phyloP scores from a whole-genome alignment of 1,140 invertebrate genomes.

The Latrodectus geometricus region DNA sequence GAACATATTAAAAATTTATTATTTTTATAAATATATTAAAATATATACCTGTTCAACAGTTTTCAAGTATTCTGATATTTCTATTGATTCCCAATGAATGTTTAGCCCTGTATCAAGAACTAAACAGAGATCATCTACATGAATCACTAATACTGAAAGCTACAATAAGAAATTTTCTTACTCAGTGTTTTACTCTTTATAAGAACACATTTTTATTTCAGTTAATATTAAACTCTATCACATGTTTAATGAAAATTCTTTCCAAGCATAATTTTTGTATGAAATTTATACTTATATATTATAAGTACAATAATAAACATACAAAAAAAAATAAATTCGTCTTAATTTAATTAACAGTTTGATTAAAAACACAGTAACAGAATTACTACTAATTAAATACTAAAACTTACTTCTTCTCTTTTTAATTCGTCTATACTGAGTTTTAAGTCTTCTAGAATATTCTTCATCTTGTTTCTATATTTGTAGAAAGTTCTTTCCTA shows the following conservation, averaged over 20 bases:
- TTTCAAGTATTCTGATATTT: constrained; percentile 20
- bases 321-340: too few species aligned
- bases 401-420: constrained; percentile 25
- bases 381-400: background rate
- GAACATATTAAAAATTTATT: too few species aligned
- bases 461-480: constrained; percentile 21
- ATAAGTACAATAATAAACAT: too few species aligned
- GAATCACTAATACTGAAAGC: constrained; percentile 7
- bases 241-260: too few species aligned
- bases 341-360: too few species aligned
- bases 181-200: too few species aligned
- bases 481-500: constrained; percentile 26
- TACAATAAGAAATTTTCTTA: background rate
- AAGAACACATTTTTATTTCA: too few species aligned
- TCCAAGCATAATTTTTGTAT: too few species aligned
- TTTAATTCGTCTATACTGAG: background rate
- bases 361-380: too few species aligned
- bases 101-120: constrained; percentile 11
- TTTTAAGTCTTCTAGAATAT: constrained; percentile 1
- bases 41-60: constrained; percentile 8
- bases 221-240: too few species aligned
- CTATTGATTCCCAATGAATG: constrained; percentile 29
- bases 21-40: too few species aligned
- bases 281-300: too few species aligned
- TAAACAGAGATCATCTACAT: constrained; percentile 9